phyloP scores from a whole-genome alignment of 2,113 vertebrate species.

The Leptodactylus fuscus region DNA sequence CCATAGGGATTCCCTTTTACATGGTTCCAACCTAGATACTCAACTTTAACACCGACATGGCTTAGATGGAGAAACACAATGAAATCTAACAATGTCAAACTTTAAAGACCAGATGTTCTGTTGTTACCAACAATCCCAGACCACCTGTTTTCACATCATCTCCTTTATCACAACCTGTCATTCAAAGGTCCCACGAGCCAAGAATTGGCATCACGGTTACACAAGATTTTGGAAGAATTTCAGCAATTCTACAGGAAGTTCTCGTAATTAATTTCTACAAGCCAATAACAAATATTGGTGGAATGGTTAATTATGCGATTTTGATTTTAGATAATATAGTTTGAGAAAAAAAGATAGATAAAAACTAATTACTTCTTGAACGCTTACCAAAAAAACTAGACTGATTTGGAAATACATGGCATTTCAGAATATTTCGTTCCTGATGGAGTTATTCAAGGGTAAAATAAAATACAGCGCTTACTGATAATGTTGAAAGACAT shows the following conservation, averaged over 20 bases:
- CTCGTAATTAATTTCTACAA: conserved; percentile 37
- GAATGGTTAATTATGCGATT: background rate
- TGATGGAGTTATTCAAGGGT: too few species aligned
- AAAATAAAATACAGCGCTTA: too few species aligned
- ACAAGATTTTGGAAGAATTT: conserved; percentile 67
- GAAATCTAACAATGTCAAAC: conserved; percentile 64
- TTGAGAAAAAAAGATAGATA: background rate
- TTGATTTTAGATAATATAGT: background rate
- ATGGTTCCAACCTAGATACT: conserved; percentile 53
- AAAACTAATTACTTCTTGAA: background rate
- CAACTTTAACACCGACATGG: conserved; percentile 58
- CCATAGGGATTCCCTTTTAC: conserved; percentile 57
- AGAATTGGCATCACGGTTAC: conserved; percentile 66
- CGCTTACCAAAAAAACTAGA: background rate
- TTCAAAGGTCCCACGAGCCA: conserved; percentile 65
- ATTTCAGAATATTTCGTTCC: too few species aligned
- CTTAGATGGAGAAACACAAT: conserved; percentile 59
- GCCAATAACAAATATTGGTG: background rate
- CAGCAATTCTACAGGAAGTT: conserved; percentile 58
- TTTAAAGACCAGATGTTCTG: conserved; percentile 75
- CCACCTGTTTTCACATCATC: conserved; percentile 76
- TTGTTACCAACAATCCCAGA: conserved; percentile 70
- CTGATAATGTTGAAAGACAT: too few species aligned
- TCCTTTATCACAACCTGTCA: conserved; percentile 69
- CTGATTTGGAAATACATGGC: background rate